These are phyloP conservation scores for Penaeus monodon DNA, from an alignment of 2,888 invertebrate species.

Conservation along the genomic window DNA sequence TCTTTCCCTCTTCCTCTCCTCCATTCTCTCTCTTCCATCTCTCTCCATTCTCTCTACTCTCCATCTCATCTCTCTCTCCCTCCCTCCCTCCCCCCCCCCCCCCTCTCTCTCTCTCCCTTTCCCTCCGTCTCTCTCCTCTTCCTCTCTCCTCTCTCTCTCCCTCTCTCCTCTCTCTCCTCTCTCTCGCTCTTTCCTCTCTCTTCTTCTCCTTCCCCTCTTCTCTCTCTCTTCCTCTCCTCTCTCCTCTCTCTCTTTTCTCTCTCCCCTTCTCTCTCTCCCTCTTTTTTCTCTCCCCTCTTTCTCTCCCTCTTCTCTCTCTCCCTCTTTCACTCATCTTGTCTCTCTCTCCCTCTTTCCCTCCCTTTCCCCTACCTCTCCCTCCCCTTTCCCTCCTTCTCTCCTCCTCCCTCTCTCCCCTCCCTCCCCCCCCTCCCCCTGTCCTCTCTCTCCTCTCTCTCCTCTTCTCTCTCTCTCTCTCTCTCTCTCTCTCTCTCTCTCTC, in stretches of 20 bases:
- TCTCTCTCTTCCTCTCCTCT: background rate
- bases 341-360: background rate
- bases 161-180: constrained; percentile 11
- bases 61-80: too few relatives aligned
- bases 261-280: background rate
- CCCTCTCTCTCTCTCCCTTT: background rate
- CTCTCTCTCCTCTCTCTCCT: background rate
- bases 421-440: constrained; percentile 4
- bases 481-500: background rate
- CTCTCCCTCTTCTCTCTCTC: background rate
- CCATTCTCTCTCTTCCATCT: too few relatives aligned
- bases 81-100: too few relatives aligned
- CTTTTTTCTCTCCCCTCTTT: background rate
- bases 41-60: too few relatives aligned
- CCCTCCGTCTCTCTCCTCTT: background rate
- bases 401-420: background rate
- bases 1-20: constrained; percentile 19
- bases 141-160: constrained; percentile 11
- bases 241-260: background rate
- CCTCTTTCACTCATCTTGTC: background rate
- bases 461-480: background rate
- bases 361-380: too few relatives aligned
- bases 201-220: background rate
- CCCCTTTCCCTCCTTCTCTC: background rate
- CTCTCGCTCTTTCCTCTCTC: constrained; percentile 1